phyloP scores from a whole-genome alignment of 2,888 invertebrate genomes.

The Dynastes maya region DNA sequence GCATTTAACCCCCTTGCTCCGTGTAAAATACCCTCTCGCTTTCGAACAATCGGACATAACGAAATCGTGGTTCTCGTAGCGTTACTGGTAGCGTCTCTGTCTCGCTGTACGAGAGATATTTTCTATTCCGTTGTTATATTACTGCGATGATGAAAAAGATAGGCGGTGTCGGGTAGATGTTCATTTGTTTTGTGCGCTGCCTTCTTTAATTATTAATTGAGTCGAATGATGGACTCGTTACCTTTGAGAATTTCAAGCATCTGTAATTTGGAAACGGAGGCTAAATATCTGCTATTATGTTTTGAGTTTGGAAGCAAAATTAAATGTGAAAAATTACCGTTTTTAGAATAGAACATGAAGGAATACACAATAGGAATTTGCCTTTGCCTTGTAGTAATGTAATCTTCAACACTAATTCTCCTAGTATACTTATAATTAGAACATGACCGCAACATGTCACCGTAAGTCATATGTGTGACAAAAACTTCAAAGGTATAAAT shows the following conservation, averaged over 20 bases:
- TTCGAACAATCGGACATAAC: constrained; percentile 26
- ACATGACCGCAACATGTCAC: too few species aligned
- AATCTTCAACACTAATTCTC: too few species aligned
- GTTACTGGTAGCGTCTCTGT: constrained; percentile 37
- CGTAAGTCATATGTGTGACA: too few species aligned
- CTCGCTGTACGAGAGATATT: constrained; percentile 55
- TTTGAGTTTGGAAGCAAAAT: background rate
- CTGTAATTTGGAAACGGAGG: constrained; percentile 7
- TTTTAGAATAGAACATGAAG: too few species aligned
- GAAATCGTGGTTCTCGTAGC: constrained; percentile 32
- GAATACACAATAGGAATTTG: too few species aligned
- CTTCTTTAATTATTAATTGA: constrained; percentile 64
- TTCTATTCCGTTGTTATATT: constrained; percentile 61
- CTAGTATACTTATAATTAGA: too few species aligned
- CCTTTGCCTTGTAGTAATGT: too few species aligned
- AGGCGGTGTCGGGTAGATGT: background rate
- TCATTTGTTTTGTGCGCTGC: constrained; percentile 51
- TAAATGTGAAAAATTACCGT: background rate
- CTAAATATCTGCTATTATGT: background rate
- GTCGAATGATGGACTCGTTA: constrained; percentile 66
- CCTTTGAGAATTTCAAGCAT: constrained; percentile 56
- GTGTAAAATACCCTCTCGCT: constrained; percentile 59
- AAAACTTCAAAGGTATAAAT: too few species aligned
- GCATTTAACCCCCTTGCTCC: constrained; percentile 64
- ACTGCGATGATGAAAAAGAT: background rate